These are phyloP conservation scores for Poeciliopsis retropinna DNA, from an alignment of 2,113 vertebrate species.

Conservation along the genomic window DNA sequence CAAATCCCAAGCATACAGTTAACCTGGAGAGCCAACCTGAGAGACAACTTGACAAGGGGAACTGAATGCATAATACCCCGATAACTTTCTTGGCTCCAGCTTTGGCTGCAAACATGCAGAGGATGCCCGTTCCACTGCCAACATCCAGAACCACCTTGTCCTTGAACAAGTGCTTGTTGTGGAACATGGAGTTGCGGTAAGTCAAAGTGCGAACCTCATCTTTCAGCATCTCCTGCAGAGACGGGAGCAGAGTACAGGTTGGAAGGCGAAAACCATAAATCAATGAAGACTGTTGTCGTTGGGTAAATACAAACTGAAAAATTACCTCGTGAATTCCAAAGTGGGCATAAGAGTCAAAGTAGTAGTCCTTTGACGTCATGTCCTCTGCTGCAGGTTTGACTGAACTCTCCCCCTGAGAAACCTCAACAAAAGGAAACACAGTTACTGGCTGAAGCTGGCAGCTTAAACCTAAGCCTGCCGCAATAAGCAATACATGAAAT, in stretches of 20 bases:
- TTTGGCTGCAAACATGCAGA: conserved; percentile 95
- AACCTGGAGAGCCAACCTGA: not conserved
- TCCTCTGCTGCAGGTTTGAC: conserved; percentile 90
- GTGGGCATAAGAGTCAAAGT: conserved; percentile 94
- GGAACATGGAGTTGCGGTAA: conserved; percentile 95
- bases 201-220: conserved; percentile 94
- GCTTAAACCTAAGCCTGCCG: no score
- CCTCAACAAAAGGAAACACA: conserved; percentile 71
- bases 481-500: no score
- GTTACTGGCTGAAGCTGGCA: conserved; percentile 8
- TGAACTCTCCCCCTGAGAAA: conserved; percentile 87
- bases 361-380: conserved; percentile 96
- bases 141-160: conserved; percentile 94
- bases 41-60: no score
- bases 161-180: conserved; percentile 94
- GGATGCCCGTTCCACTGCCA: conserved; percentile 91
- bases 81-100: conserved; percentile 92
- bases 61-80: conserved; percentile 82
- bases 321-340: conserved; percentile 93
- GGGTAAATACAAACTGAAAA: not conserved
- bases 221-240: conserved; percentile 90
- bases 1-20: conserved; percentile 1
- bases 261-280: not conserved
- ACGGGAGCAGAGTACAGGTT: not conserved
- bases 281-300: not conserved